Percentiles rank a stretch among this genome's conserved stretches.
These are phyloP conservation scores for Nemapogon koenigi DNA, from an alignment of 2,888 invertebrate genomes.

Conservation along the genomic window DNA sequence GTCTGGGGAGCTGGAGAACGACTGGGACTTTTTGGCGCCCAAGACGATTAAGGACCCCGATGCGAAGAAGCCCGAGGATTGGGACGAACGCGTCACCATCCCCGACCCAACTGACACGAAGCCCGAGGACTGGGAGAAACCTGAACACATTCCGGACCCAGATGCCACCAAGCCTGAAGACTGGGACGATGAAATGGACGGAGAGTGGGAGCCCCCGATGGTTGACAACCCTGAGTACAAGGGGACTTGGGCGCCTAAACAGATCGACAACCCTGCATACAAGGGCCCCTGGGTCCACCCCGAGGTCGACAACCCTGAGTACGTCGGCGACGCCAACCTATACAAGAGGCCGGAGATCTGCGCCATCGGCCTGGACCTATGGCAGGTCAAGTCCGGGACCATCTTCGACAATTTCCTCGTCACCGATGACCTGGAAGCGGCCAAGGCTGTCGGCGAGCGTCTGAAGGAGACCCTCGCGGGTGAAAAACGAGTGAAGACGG, in stretches of 20 bases:
- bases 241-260: conserved; percentile 97
- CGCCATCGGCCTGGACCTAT: conserved; percentile 91
- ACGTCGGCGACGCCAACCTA: conserved; percentile 81
- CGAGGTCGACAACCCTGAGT: conserved; percentile 98
- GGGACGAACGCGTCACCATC: conserved; percentile 95
- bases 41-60: conserved; percentile 96
- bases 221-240: conserved; percentile 99
- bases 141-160: conserved; percentile 97
- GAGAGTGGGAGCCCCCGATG: conserved; percentile 99
- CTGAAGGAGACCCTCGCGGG: conserved; percentile 71
- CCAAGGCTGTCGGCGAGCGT: conserved; percentile 70
- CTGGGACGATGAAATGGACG: conserved; percentile 99
- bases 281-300: conserved; percentile 98
- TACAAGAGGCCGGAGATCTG: conserved; percentile 92
- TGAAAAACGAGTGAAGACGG: conserved; percentile 96
- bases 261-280: conserved; percentile 96
- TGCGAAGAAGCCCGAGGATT: conserved; percentile 96
- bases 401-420: conserved; percentile 97
- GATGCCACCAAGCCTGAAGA: conserved; percentile 98
- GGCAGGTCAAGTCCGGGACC: conserved; percentile 98
- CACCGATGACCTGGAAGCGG: conserved; percentile 85
- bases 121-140: conserved; percentile 98
- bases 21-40: conserved; percentile 97
- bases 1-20: conserved; percentile 90
- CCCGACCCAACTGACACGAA: conserved; percentile 95